Base-by-base conservation (phyloP, 2,113 vertebrate species). In the Promerops cafer region DNA sequence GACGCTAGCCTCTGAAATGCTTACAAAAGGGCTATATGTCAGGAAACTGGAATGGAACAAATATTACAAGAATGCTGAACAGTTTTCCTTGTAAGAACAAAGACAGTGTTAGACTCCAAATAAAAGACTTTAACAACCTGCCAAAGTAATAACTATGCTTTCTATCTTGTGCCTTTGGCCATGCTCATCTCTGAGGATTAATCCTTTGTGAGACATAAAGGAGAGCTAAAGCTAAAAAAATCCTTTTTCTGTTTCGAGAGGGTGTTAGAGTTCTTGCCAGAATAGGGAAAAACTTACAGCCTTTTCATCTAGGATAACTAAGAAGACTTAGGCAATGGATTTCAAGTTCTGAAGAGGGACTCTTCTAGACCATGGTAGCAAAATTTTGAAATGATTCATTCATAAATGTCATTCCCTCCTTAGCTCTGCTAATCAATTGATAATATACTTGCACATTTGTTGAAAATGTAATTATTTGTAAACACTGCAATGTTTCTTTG, bases 51-150 rank as follows among this genome's bases (percentile, higher is more conserved):
- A 84, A 93, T 9, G 30, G 84, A 93, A 87, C 50, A 93, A 94
- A 93, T 91, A 63, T 81, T 91, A 37, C 69, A 87, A 75, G 28
- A 56, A 78, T 64, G 65, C 60, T 71, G 47, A 90, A 74, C n/a
- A 69, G 37, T 90, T 83, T 90, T 80, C 33, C 66, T 70, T 89
- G 52, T 79, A 85, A 82, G 74, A 87, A 86, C 68, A 88, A 85
- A 88, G 76, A 85, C 60, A 83, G 81, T 60, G 61, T 90, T 84
- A 82, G 69, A 91, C 74, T 89, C 42, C 80, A 86, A 94, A 95
- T 86, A 77, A 89, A 96, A 89, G 84, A 44, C 56, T 87, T 89
- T 79, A 95, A 93, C 52, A 93, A 40, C 40, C 65, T 91, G 57
- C 31, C 72, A 89, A 60, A 83, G 83, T 44, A 93, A 75, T 83